A percentile compares a stretch with the other conserved stretches of the same genome.
These are phyloP conservation scores for Pimpla rufipes DNA, from an alignment of 2,888 invertebrate genomes.

Conservation along the genomic window DNA sequence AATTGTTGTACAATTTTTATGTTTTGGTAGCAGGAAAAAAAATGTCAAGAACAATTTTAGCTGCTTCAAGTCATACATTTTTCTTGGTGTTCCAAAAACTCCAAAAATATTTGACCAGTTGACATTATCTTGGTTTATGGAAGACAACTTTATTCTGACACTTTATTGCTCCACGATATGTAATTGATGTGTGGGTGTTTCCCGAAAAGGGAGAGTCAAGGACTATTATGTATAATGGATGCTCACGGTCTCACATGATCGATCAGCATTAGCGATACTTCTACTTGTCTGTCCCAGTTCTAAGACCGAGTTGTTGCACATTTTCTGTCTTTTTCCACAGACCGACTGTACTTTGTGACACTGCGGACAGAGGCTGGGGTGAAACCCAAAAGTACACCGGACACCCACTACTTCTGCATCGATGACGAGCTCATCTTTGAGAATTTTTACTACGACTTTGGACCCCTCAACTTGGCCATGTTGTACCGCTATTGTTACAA, in stretches of 20 bases:
- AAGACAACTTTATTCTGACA: background rate
- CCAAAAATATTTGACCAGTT: background rate
- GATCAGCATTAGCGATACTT: constrained; percentile 29
- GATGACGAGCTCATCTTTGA: constrained; percentile 93
- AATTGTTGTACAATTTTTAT: no score
- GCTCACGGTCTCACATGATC: constrained; percentile 49
- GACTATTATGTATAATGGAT: constrained; percentile 48
- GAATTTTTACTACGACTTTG: constrained; percentile 96
- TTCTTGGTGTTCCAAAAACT: background rate
- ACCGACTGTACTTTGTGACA: constrained; percentile 92
- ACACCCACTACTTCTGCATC: constrained; percentile 92
- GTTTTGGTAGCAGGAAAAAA: no score
- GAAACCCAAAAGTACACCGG: constrained; percentile 88
- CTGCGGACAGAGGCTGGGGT: constrained; percentile 88
- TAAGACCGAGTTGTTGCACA: constrained; percentile 18
- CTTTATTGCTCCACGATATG: constrained; percentile 40
- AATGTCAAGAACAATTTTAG: no score
- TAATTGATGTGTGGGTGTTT: constrained; percentile 63
- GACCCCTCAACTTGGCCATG: constrained; percentile 95
- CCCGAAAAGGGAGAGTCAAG: constrained; percentile 70
- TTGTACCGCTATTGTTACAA: constrained; percentile 93
- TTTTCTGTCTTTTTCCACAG: constrained; percentile 72
- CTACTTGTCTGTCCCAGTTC: constrained; percentile 9
- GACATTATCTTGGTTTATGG: background rate
- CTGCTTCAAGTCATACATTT: no score